phyloP scores from a whole-genome alignment of 2,888 invertebrate species.

The Tenthredo livida region DNA sequence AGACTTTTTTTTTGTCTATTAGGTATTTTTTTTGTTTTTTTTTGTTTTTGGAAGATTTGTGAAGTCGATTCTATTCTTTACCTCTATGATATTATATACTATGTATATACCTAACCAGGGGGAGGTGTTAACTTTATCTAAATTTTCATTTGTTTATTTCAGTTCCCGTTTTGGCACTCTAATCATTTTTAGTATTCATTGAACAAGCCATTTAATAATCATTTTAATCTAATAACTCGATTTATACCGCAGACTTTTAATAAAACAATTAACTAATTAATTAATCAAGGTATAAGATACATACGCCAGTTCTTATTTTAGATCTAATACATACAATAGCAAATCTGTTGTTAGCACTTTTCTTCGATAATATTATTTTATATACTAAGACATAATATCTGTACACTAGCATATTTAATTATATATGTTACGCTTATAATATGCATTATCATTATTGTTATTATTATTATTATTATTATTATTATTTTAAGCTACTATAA shows the following conservation, averaged over 20 bases:
- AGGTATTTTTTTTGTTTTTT: no score
- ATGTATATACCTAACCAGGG: neutral
- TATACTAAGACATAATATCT: slow-evolving; percentile 10
- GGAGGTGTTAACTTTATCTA: neutral
- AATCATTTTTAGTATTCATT: neutral
- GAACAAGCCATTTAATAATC: neutral
- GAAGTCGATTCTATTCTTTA: slow-evolving; percentile 18
- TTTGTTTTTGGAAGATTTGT: slow-evolving; percentile 35
- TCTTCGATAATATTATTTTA: neutral
- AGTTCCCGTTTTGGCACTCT: slow-evolving; percentile 35
- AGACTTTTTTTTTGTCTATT: neutral
- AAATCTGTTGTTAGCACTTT: slow-evolving; percentile 4
- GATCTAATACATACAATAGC: slow-evolving; percentile 22
- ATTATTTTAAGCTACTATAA: slow-evolving; percentile 36
- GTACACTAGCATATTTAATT: slow-evolving; percentile 28
- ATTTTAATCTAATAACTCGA: neutral
- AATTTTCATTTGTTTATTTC: slow-evolving; percentile 2
- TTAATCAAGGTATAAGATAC: slow-evolving; percentile 6
- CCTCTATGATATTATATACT: neutral
- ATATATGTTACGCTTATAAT: neutral
- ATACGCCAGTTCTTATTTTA: neutral
- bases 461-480: neutral
- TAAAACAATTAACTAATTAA: neutral
- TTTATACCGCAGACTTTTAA: neutral
- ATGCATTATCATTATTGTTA: neutral